Base-by-base conservation (phyloP, 2,797 vertebrate species). In the Alca torda region DNA sequence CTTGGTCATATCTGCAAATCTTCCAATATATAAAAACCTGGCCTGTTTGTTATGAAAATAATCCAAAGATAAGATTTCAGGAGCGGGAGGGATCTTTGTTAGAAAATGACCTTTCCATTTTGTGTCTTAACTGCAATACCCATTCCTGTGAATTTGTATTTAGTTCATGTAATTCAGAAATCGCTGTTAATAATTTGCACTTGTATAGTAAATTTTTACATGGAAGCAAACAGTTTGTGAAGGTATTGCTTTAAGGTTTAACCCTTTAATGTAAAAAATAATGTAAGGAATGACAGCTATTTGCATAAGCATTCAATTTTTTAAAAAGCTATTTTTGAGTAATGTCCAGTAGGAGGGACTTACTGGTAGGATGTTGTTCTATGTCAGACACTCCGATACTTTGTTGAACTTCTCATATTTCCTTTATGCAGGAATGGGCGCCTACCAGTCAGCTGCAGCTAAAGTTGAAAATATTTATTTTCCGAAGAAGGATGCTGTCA, bases 401-500 rank as follows among this genome's bases (percentile, higher is more conserved):
- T 28, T 45, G 31, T 31, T 88, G n/a, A 94, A 73, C 18, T 74
- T 87, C 11, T 87, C 2, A 0, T 63, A 15, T 87, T 70, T 77
- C 45, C 64, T 61, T 80, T 89, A 75, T 96, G 39, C 95, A 98
- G 99, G 99, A 89, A 98, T 96, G 90, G 98, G 98, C 10, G 99
- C 99, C 45, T 99, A 99, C 97, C 98, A 98, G 17, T 98, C 99
- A 63, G 85, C 98, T 89, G 92, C 97, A 81, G 88, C 89, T 83
- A 95, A 97, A 92, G 78, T 56, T 69, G 98, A 98, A 97, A 99
- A 99, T 97, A 98, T 99, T 97, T 99, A 99, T 97, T 99, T 99
- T 94, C 99, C 99, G 1, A 99, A 99, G 97, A 99, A 98, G 41
- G 99, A 99, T 33, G 98, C 98, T 75, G 98, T 99, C 64, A 99